Evolutionary conservation across 2,888 invertebrate genomes (phyloP).

Genomic region (Octonoba sinensis): DNA sequence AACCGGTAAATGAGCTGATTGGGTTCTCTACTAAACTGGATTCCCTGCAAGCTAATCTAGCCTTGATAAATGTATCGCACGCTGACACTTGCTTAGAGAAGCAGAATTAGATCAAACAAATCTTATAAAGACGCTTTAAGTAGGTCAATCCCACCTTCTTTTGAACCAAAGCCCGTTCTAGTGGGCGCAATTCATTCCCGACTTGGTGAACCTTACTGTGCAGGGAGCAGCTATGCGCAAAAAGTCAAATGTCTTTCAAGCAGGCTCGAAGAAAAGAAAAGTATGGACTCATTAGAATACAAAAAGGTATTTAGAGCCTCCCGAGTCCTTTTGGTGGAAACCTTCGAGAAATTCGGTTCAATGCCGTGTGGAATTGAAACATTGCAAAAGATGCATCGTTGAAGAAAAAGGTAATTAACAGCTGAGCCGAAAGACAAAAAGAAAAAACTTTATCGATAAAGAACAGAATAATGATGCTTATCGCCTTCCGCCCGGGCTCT

Average conservation of each 20-base stretch:
- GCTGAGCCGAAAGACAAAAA: not conserved
- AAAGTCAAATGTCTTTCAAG: slow-evolving; percentile 41
- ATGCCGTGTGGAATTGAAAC: slow-evolving; percentile 13
- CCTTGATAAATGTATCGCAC: slow-evolving; percentile 50
- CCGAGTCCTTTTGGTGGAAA: slow-evolving; percentile 20
- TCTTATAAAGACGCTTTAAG: slow-evolving; percentile 59
- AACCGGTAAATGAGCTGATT: not conserved
- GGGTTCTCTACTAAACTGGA: slow-evolving; percentile 26
- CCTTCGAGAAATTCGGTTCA: slow-evolving; percentile 32
- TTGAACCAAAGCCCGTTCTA: slow-evolving; percentile 32
- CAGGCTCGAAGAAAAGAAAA: slow-evolving; percentile 28
- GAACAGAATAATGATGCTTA: no score
- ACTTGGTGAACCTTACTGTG: slow-evolving; percentile 55
- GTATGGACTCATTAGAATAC: slow-evolving; percentile 18
- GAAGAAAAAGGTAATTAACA: not conserved
- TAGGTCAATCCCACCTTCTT: slow-evolving; percentile 60
- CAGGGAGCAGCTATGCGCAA: slow-evolving; percentile 37
- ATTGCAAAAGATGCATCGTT: not conserved
- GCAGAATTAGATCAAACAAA: slow-evolving; percentile 44
- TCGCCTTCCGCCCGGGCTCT: no score
- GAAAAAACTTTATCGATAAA: not conserved
- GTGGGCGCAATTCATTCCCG: slow-evolving; percentile 39
- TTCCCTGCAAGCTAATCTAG: slow-evolving; percentile 17
- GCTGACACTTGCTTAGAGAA: slow-evolving; percentile 25
- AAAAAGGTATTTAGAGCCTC: slow-evolving; percentile 26